phyloP scores from a whole-genome alignment of 2,113 vertebrate genomes.

The Pristiophorus japonicus region DNA sequence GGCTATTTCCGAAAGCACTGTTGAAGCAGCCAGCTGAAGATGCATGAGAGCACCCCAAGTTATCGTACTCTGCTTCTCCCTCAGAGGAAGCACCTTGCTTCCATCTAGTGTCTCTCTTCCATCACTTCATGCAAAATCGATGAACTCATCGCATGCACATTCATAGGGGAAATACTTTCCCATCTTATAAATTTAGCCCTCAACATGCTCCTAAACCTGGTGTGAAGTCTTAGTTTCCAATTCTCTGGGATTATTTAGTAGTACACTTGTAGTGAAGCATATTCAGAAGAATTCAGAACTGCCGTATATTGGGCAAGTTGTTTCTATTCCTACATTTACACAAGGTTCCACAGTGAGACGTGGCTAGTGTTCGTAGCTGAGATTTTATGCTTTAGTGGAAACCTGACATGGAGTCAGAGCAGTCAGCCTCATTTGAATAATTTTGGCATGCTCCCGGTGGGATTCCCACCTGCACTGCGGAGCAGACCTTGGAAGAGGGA shows the following conservation, averaged over 20 bases:
- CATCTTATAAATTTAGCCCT: not conserved
- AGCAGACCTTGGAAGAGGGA: not conserved
- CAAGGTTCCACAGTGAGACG: not conserved
- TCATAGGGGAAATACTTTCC: not conserved
- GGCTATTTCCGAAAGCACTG: not conserved
- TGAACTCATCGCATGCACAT: not conserved
- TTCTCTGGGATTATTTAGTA: not conserved
- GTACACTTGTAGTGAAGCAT: not conserved
- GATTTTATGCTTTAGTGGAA: not conserved
- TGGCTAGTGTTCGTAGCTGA: not conserved
- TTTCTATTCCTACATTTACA: not conserved
- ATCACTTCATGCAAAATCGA: not conserved
- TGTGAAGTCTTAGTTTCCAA: not conserved
- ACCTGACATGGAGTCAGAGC: not conserved
- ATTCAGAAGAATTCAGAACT: not conserved
- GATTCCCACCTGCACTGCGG: not conserved
- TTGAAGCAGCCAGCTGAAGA: not conserved
- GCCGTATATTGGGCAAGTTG: not conserved
- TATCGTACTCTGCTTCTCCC: not conserved
- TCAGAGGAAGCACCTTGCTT: not conserved
- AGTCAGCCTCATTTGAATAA: not conserved
- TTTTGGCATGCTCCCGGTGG: not conserved
- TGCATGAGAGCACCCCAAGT: not conserved
- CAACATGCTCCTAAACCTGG: not conserved
- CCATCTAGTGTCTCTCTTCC: not conserved